phyloP scores from a whole-genome alignment of 2,888 invertebrate genomes.

The Drosophila histrio region DNA sequence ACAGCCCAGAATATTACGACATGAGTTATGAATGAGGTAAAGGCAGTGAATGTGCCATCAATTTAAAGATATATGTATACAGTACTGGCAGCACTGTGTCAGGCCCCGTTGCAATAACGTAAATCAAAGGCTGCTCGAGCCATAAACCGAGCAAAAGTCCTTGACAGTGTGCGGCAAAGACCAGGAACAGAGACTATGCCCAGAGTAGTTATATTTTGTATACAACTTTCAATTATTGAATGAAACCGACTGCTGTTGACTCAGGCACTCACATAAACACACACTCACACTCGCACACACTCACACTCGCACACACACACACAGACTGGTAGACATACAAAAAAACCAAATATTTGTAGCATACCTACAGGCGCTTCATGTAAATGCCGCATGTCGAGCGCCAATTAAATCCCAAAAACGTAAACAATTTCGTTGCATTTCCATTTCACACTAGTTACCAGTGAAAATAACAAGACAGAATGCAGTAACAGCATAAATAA shows the following conservation, averaged over 20 bases:
- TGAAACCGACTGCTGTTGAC: slow-evolving; percentile 26
- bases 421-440: slow-evolving; percentile 73
- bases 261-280: slow-evolving; percentile 22
- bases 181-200: slow-evolving; percentile 2
- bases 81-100: slow-evolving; percentile 28
- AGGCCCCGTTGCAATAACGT: slow-evolving; percentile 56
- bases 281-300: slow-evolving; percentile 3
- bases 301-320: not conserved
- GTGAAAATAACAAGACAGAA: slow-evolving; percentile 41
- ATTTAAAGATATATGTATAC: slow-evolving; percentile 20
- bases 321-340: slow-evolving; percentile 17
- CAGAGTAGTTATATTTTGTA: slow-evolving; percentile 10
- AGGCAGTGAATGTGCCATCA: slow-evolving; percentile 28
- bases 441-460: slow-evolving; percentile 65
- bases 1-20: slow-evolving; percentile 34
- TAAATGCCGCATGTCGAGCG: slow-evolving; percentile 61
- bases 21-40: slow-evolving; percentile 47
- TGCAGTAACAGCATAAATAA: slow-evolving; percentile 3
- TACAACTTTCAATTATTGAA: slow-evolving; percentile 68
- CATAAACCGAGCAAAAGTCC: slow-evolving; percentile 56
- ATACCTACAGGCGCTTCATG: slow-evolving; percentile 63
- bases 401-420: slow-evolving; percentile 70
- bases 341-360: slow-evolving; percentile 64
- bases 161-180: slow-evolving; percentile 58
- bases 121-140: slow-evolving; percentile 44